phyloP scores from a whole-genome alignment of 2,113 vertebrate genomes.

The Felis catus region F.catus_Fca126_mat1.0 CM031415.1:83112001-83112500 shows the following conservation, averaged over 20 bases:
- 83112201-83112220: background rate
- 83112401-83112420: background rate
- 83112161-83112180: slow-evolving; percentile 12
- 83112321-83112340: background rate
- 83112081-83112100: slow-evolving; percentile 70
- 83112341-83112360: background rate
- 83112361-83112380: background rate
- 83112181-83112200: slow-evolving; percentile 23
- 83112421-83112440: background rate
- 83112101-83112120: slow-evolving; percentile 63
- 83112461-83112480: background rate
- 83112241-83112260: background rate
- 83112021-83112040: slow-evolving; percentile 57
- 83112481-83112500: background rate
- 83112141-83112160: slow-evolving; percentile 39
- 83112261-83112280: background rate
- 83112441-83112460: background rate
- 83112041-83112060: slow-evolving; percentile 63
- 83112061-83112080: slow-evolving; percentile 62
- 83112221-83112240: background rate
- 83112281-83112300: background rate
- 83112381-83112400: background rate
- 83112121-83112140: slow-evolving; percentile 59
- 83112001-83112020: slow-evolving; percentile 72
- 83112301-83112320: background rate